Conservation (phyloP, 2,888 invertebrate genomes). For the Allophyes oxyacanthae region DNA sequence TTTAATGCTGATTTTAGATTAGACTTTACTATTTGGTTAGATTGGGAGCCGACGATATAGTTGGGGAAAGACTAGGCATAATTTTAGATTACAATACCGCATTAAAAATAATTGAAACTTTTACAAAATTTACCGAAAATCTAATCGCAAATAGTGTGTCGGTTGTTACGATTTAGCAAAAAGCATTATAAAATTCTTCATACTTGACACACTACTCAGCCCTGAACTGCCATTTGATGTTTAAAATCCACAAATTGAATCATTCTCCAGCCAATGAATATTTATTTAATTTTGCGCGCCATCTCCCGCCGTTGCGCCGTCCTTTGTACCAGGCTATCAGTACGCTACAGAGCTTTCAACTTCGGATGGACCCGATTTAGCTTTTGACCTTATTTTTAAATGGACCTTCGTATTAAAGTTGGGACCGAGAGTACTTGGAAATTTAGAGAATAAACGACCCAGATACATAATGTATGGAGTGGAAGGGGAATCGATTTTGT, state of each 20-base stretch:
- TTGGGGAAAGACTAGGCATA: too few species aligned
- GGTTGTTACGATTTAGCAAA: too few species aligned
- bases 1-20: too few species aligned
- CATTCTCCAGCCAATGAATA: slow-evolving; percentile 30
- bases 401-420: slow-evolving; percentile 44
- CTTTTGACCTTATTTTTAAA: slow-evolving; percentile 55
- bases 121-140: too few species aligned
- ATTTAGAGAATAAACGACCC: slow-evolving; percentile 50
- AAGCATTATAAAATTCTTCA: too few species aligned
- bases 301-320: slow-evolving; percentile 30
- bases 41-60: too few species aligned
- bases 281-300: slow-evolving; percentile 40
- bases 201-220: not conserved
- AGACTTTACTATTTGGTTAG: too few species aligned
- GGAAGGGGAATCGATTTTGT: slow-evolving; percentile 40
- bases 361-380: slow-evolving; percentile 24
- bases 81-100: too few species aligned
- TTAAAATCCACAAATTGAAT: slow-evolving; percentile 36
- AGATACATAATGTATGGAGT: slow-evolving; percentile 53
- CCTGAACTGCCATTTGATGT: slow-evolving; percentile 23
- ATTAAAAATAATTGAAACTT: too few species aligned
- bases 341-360: slow-evolving; percentile 44
- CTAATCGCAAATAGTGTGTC: too few species aligned
- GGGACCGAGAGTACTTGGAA: slow-evolving; percentile 33
- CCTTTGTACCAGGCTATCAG: slow-evolving; percentile 26